Conservation (phyloP, 2,113 vertebrate genomes). For the Pungitius pungitius region DNA sequence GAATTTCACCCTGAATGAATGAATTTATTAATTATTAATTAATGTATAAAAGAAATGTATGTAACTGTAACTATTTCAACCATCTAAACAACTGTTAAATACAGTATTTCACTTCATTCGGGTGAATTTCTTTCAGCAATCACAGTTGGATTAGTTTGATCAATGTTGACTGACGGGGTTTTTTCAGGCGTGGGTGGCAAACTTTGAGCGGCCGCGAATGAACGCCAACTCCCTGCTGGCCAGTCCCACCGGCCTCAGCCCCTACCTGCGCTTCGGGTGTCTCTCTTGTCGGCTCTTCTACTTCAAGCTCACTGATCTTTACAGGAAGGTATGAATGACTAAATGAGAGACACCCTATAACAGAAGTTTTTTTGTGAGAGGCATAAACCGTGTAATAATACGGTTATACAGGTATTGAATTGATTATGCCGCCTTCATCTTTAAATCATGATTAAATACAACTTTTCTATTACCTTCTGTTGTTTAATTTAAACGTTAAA, state of each 20-base stretch:
- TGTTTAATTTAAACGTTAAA: background rate
- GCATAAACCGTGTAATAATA: too few species aligned
- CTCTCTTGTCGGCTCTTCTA: slow-evolving; percentile 95
- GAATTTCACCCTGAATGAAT: too few species aligned
- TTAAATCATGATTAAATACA: background rate
- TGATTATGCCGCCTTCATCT: background rate
- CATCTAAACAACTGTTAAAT: too few species aligned
- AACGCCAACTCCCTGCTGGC: slow-evolving; percentile 94
- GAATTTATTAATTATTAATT: too few species aligned
- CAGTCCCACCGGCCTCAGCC: slow-evolving; percentile 93
- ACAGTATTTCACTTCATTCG: background rate
- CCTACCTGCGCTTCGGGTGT: slow-evolving; percentile 95
- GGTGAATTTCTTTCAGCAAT: background rate
- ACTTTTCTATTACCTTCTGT: background rate
- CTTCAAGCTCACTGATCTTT: slow-evolving; percentile 94
- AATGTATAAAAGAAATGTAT: too few species aligned
- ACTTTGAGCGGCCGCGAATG: slow-evolving; percentile 95
- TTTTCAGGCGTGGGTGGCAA: slow-evolving; percentile 94
- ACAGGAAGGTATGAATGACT: slow-evolving; percentile 86
- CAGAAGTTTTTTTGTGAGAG: too few species aligned
- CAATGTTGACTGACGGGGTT: background rate
- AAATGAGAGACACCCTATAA: too few species aligned
- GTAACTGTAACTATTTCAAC: too few species aligned
- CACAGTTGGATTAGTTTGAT: background rate
- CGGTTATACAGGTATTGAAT: too few species aligned